Evolutionary conservation across 2,113 vertebrate genomes (phyloP), one percentile per base, ranked within the genome.

Genomic region (human (Homo sapiens)): DNA sequence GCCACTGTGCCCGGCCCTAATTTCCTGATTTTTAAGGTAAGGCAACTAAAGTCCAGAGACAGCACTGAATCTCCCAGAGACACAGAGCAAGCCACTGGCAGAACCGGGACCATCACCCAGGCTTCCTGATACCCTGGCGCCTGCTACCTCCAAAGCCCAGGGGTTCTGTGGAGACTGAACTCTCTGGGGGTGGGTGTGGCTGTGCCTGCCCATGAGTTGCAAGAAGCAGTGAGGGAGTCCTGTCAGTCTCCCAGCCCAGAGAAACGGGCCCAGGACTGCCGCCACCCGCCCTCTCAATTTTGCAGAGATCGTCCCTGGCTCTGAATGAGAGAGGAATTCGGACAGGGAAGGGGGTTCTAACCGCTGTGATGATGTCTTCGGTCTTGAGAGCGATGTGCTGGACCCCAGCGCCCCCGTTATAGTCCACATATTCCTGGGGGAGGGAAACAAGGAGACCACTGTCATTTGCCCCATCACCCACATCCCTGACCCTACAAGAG

Each of bases 341-440:
- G 94, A 16, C 9, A 64, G 50, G 78, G 73, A 35, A 23, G 0
- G 23, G 72, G 59, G 11, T 48, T 38, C 97, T 96, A 91, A 99
- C 99, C 0, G 99, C 98, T 2, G 98, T 90, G 96, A 99, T 99
- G 98, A 99, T 99, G 97, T 99, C 99, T 0, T 99, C 98, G 23
- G 99, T 99, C 98, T 99, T 99, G 98, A 99, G 99, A 0, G 99
- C 99, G 0, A 99, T 99, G 98, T 99, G 99, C 97, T 99, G 99
- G 66, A 99, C 99, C 23, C 99, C 99, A 0, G 99, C 97, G 1
- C 99, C 99, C 35, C 99, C 99, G 0, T 99, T 99, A 89, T 99
- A 99, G 57, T 99, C 99, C 2, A 99, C 97, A 1, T 99, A 99
- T 98, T 99, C 99, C 99, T 99, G 16, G 22, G 38, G 3, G 48